Base-by-base conservation (phyloP, 2,888 invertebrate species). In the Synergus japonicus region DNA sequence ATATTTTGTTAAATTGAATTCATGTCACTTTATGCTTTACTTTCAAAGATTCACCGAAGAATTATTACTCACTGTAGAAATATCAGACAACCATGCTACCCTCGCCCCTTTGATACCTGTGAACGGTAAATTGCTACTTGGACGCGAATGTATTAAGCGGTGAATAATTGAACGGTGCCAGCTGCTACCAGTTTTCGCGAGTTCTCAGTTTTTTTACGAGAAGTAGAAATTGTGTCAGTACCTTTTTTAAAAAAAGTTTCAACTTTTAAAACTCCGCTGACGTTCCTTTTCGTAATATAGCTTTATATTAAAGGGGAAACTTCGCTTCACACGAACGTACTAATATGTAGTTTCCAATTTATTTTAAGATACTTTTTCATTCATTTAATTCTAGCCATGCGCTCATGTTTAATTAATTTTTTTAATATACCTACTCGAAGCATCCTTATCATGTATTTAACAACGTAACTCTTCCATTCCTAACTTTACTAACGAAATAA, bases 131-230 rank as follows among this genome's bases (percentile, higher is more conserved):
- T 15, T 9, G 10, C 37, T 73, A 54, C 37, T 54, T 54, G 37
- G 4, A 69, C 3, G 69, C 5, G 37, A 73, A 73, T 66, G 41
- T 43, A 66, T 66, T 66, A 41, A 37, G 54, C 37, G 37, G 29
- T 29, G 54, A 41, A 73, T 73, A 73, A 73, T 73, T 73, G 54
- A 73, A 73, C 54, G 54, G 54, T 73, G n/a, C 54, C 54, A 73
- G 41, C 54, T 73, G 73, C 29, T 41, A 73, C 73, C 73, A 54
- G 37, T 73, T 73, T 54, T 73, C 44, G 46, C 46, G 29, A 69
- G 29, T 69, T 69, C 29, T 49, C 29, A 29, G 13, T 15, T 69
- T 29, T 65, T 49, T 69, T 69, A 49, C 29, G 9, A 49, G 49
- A 37, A 69, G 49, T 37, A 37, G 29, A 69, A 69, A 44, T n/a